A percentile compares a stretch with the other conserved stretches of the same genome.
Evolutionary conservation across 2,113 vertebrate species (phyloP).

Genomic region (Miniopterus natalensis): DNA sequence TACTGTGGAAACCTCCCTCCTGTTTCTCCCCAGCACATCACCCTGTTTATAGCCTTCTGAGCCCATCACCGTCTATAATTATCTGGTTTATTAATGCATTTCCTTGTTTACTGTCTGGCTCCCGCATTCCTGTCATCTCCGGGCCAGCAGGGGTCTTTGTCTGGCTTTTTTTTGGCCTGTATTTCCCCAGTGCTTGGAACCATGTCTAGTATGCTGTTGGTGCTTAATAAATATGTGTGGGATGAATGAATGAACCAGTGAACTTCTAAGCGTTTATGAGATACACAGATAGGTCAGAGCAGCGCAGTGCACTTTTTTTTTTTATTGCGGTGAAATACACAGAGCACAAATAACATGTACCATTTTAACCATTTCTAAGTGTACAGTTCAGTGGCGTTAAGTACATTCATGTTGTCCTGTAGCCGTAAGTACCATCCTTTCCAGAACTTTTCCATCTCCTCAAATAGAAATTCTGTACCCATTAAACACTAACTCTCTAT

Average conservation of each 20-base stretch:
- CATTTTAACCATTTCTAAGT: not conserved
- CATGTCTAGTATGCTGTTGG: fast-evolving
- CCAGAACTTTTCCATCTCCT: not conserved
- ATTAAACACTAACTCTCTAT: fast-evolving
- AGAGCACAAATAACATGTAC: no score
- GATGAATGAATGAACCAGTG: not conserved
- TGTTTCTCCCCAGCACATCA: fast-evolving
- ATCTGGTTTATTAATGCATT: not conserved
- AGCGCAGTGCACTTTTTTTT: no score
- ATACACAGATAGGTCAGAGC: not conserved
- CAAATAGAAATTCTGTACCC: not conserved
- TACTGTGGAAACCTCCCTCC: not conserved
- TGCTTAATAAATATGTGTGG: not conserved
- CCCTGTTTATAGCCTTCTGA: not conserved
- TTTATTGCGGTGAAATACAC: not conserved
- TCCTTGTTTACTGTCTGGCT: not conserved
- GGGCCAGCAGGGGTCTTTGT: not conserved
- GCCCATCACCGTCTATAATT: not conserved
- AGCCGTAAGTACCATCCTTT: no score
- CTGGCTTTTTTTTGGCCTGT: not conserved
- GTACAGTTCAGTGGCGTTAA: fast-evolving
- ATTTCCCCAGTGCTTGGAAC: not conserved
- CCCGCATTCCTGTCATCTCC: not conserved
- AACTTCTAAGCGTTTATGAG: not conserved
- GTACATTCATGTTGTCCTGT: fast-evolving